Conservation (phyloP, 2,113 vertebrate genomes). For the Fulica atra region DNA sequence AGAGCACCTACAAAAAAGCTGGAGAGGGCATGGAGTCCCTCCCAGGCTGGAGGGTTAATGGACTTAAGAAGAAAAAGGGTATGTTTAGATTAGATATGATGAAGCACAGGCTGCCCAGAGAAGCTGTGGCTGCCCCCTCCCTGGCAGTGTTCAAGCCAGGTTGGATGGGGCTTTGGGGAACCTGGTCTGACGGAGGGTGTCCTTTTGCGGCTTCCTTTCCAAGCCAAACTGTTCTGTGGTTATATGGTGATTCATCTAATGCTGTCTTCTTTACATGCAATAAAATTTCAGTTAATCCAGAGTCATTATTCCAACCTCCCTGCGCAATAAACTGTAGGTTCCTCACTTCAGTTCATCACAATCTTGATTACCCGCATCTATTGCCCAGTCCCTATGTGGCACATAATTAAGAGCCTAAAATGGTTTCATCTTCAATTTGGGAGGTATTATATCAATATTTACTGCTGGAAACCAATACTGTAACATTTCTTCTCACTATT, state of each 20-base stretch:
- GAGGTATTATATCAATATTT: background rate
- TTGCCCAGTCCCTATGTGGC: rapidly evolving
- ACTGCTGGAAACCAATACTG: background rate
- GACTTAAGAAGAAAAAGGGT: too few species aligned
- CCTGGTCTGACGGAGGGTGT: too few species aligned
- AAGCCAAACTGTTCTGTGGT: too few species aligned
- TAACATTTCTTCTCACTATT: background rate
- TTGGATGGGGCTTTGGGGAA: too few species aligned
- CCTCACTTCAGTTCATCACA: background rate
- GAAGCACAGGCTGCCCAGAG: too few species aligned
- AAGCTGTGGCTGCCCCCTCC: too few species aligned
- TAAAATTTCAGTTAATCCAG: background rate
- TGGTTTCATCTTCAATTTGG: background rate
- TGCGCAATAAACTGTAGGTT: background rate
- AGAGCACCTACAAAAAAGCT: too few species aligned
- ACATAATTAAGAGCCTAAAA: background rate
- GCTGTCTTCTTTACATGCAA: background rate
- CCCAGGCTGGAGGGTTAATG: too few species aligned
- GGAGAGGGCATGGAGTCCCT: too few species aligned
- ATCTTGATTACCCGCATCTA: background rate
- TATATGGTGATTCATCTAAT: background rate
- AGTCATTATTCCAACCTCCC: background rate
- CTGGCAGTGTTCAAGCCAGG: too few species aligned
- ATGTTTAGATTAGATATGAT: too few species aligned
- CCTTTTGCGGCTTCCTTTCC: too few species aligned